Evolutionary conservation across 2,797 vertebrate species (phyloP), one percentile per base, ranked within the genome.

Genomic region (Momotus momota): DNA sequence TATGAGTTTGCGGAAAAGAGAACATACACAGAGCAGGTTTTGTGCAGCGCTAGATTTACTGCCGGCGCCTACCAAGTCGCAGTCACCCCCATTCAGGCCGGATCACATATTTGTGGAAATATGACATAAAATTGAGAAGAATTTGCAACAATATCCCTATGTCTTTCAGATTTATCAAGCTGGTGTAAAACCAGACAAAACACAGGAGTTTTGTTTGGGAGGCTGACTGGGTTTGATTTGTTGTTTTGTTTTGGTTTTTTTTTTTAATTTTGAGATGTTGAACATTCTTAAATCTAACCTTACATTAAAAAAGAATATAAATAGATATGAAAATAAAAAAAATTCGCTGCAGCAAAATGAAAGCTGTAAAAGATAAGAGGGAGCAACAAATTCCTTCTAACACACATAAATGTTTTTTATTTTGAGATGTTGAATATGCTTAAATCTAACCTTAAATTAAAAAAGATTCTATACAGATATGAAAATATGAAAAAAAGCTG

Each of bases 161-260:
- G 13, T 51, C 23, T 90, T 80, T 60, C 21, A 66, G 45, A 60
- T 55, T 6, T 45, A 52, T 40, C 82, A 33, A 58, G 48, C 35
- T 77, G 3, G 5, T 58, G 25, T 17, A 43, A 90, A 87, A 40
- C 0, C 14, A 58, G 15, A 26, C 3, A 51, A 88, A 88, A 20
- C 8, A 70, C 5, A 2, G 5, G 40, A 73, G 7, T 43, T 88
- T 62, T 48, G 3, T 3, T 17, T 3, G 18, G 10, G 23, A 60
- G 2, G 2, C 3, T 51, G 27, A 1, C 3, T 49, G 14, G 4
- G 1, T 45, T 61, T 79, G 4, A 16, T 55, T 62, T 33, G 2
- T 35, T 5, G 35, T 23, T 55, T n/a, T 33, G 20, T 57, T n/a
- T 11, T 11, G 2, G 1, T 25, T 27, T 10, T 6, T 25, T 7